Evolutionary conservation across 2,797 vertebrate species (phyloP).

Genomic region (Girardinus metallicus): DNA sequence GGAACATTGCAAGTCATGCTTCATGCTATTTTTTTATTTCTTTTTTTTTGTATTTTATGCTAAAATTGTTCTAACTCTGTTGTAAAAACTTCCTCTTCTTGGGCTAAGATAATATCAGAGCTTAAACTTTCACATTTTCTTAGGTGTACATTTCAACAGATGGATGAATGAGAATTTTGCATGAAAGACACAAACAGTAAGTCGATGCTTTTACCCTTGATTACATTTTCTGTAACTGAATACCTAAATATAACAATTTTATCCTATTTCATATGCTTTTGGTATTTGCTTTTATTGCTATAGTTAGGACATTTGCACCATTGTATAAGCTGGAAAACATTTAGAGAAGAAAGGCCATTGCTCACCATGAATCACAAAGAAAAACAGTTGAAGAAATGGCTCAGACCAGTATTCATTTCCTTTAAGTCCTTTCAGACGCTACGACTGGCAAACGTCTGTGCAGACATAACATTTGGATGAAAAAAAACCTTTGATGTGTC

Average conservation of each 20-base stretch:
- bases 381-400: background rate
- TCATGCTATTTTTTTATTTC: background rate
- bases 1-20: background rate
- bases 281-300: background rate
- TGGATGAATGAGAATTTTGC: background rate
- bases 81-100: background rate
- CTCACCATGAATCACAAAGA: constrained; percentile 3
- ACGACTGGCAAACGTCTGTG: background rate
- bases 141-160: background rate
- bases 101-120: background rate
- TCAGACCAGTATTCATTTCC: background rate
- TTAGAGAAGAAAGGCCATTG: background rate
- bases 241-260: background rate
- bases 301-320: background rate
- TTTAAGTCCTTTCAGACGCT: background rate
- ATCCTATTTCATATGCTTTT: background rate
- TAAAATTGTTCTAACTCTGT: background rate
- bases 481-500: background rate
- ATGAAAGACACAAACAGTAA: background rate
- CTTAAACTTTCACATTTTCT: background rate
- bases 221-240: background rate
- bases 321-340: background rate
- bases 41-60: background rate
- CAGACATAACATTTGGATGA: background rate
- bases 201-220: background rate